phyloP scores from a whole-genome alignment of 2,113 vertebrate genomes.

The Sturnus vulgaris region DNA sequence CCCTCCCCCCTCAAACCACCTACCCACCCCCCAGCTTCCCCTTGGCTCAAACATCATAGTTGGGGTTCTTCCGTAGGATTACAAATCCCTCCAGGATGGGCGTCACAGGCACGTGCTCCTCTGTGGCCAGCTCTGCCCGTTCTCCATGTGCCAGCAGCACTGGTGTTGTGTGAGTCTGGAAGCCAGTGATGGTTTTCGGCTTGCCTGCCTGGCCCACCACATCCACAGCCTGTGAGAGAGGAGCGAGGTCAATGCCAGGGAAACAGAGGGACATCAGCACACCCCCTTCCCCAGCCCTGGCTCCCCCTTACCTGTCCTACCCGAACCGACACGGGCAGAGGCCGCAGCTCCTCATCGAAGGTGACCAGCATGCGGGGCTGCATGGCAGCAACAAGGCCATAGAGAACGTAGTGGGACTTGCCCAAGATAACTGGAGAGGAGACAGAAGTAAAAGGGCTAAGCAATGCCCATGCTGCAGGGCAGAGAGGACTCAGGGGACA shows the following conservation, averaged over 20 bases:
- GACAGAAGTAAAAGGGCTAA: background rate
- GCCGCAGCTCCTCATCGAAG: constrained; percentile 93
- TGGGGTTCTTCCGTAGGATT: constrained; percentile 96
- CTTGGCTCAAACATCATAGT: constrained; percentile 81
- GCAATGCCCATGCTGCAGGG: fast-evolving
- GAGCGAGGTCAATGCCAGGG: background rate
- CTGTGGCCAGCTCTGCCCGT: constrained; percentile 93
- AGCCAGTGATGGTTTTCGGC: constrained; percentile 97
- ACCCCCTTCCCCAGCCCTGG: fast-evolving
- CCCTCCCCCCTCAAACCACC: background rate
- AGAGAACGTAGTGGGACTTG: constrained; percentile 95
- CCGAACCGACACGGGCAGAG: constrained; percentile 91
- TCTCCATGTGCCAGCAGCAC: constrained; percentile 95
- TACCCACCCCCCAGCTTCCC: background rate
- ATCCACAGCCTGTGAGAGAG: constrained; percentile 85
- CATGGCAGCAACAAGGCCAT: constrained; percentile 96
- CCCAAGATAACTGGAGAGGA: constrained; percentile 86
- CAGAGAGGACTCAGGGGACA: fast-evolving
- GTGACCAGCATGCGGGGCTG: constrained; percentile 98
- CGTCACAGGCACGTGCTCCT: constrained; percentile 92
- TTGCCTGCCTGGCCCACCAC: constrained; percentile 98
- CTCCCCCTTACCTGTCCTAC: constrained; percentile 89
- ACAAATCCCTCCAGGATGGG: constrained; percentile 97
- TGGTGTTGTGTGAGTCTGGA: constrained; percentile 98
- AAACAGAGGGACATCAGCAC: fast-evolving